A percentile compares a stretch with the other conserved stretches of the same genome.
Conservation (phyloP, 2,888 invertebrate genomes). For the Actias luna region DNA sequence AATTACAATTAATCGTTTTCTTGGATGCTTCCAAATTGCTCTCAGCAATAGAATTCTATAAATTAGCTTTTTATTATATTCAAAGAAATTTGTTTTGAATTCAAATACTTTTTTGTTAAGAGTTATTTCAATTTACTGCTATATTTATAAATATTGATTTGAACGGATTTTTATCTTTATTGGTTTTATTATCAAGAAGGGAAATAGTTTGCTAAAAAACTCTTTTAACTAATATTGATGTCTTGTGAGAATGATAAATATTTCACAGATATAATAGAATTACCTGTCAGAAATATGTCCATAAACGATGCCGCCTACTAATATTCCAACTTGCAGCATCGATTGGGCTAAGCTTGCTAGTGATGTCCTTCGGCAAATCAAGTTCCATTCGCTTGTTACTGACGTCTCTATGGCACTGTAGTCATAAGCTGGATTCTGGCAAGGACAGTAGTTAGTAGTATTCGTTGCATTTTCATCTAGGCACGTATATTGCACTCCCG, state of each 20-base stretch:
- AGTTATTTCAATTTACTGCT: too few relatives aligned
- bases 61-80: too few relatives aligned
- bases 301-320: conserved; percentile 78
- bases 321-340: conserved; percentile 79
- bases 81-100: too few relatives aligned
- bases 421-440: conserved; percentile 76
- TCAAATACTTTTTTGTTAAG: too few relatives aligned
- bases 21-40: not conserved
- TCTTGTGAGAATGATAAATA: not conserved
- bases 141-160: too few relatives aligned
- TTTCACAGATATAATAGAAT: not conserved
- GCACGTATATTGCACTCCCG: conserved; percentile 75
- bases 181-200: too few relatives aligned
- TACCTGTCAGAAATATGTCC: conserved; percentile 78
- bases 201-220: too few relatives aligned
- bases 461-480: conserved; percentile 54
- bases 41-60: too few relatives aligned
- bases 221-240: too few relatives aligned
- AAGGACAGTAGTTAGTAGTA: conserved; percentile 65
- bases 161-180: too few relatives aligned
- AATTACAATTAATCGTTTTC: not conserved
- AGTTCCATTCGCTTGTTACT: conserved; percentile 83
- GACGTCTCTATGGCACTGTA: conserved; percentile 76
- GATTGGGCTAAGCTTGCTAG: conserved; percentile 81
- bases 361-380: conserved; percentile 80